A percentile compares a stretch with the other conserved stretches of the same genome.
phyloP scores from a whole-genome alignment of 2,888 invertebrate genomes.

The Bugula neritina region DNA sequence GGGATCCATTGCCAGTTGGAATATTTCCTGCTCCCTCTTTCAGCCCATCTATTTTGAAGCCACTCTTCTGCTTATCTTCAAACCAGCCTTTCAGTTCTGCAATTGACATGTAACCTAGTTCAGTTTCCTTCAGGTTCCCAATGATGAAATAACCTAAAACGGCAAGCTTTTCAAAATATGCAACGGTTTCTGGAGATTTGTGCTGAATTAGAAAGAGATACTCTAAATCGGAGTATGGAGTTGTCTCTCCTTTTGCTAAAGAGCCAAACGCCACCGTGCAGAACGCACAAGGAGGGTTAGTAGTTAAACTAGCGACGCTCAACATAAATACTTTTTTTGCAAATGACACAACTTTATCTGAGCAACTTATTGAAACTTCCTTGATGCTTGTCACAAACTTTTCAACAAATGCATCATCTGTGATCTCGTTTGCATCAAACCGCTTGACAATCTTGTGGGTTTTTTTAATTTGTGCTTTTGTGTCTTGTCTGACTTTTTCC shows the following conservation, averaged over 20 bases:
- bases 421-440: not conserved
- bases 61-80: conserved; percentile 7
- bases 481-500: not conserved
- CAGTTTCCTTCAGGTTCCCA: not conserved
- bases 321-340: not conserved
- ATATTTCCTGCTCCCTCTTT: not conserved
- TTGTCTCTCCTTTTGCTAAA: conserved; percentile 4
- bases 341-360: not conserved
- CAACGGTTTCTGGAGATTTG: not conserved
- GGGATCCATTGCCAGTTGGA: not conserved
- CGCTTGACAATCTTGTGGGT: not conserved
- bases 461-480: not conserved
- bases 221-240: conserved; percentile 19
- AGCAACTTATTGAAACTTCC: not conserved
- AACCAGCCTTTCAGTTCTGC: conserved; percentile 5
- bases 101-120: not conserved
- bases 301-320: not conserved
- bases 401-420: not conserved
- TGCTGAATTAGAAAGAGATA: conserved; percentile 1
- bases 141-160: not conserved
- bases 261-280: not conserved
- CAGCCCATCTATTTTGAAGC: not conserved
- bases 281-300: not conserved
- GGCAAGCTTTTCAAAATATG: conserved; percentile 11
- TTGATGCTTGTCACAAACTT: not conserved